Evolutionary conservation across 2,797 vertebrate genomes (phyloP).

Genomic region (Silurus aristotelis): DNA sequence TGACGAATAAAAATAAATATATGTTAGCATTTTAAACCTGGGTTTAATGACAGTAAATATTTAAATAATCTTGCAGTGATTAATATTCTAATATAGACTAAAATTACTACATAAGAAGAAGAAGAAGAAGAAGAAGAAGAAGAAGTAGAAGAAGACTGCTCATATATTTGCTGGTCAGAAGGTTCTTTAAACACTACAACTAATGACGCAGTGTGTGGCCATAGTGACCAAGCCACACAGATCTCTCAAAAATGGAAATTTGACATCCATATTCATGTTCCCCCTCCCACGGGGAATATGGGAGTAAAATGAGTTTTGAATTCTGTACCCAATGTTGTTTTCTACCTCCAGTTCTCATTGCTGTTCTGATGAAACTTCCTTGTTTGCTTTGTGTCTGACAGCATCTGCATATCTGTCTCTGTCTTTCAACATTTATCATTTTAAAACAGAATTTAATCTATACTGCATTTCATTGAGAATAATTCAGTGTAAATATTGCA

Average conservation of each 20-base stretch:
- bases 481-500: background rate
- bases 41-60: background rate
- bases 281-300: background rate
- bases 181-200: background rate
- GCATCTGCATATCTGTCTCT: background rate
- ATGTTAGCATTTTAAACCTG: background rate
- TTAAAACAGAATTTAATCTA: background rate
- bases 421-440: background rate
- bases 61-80: background rate
- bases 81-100: background rate
- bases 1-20: background rate
- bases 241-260: slow-evolving; percentile 13
- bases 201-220: background rate
- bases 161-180: slow-evolving; percentile 6
- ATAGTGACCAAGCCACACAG: slow-evolving; percentile 1
- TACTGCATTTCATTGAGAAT: background rate
- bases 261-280: slow-evolving; percentile 16
- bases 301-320: background rate
- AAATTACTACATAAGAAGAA: too few species aligned
- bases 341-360: slow-evolving; percentile 17
- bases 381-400: slow-evolving; percentile 3
- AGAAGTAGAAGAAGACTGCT: too few species aligned
- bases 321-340: background rate
- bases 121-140: too few species aligned
- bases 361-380: slow-evolving; percentile 9